phyloP scores from a whole-genome alignment of 2,113 vertebrate species.

The Microcebus tavaratra region DNA sequence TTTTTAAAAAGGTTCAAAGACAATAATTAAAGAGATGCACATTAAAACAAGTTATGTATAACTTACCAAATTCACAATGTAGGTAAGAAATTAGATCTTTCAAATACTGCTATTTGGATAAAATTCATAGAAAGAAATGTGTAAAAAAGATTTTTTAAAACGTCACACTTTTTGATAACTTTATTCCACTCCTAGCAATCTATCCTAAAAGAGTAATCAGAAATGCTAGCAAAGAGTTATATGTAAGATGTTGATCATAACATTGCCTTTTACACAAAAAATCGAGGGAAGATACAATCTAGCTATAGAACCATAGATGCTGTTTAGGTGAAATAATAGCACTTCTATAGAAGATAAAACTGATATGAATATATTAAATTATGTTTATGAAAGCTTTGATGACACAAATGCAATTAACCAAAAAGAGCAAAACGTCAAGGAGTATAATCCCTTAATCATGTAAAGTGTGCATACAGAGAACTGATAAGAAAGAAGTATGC shows the following conservation, averaged over 20 bases:
- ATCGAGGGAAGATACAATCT: not conserved
- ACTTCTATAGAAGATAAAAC: not conserved
- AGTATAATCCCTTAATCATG: not conserved
- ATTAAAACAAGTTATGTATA: not conserved
- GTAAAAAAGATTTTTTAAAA: not conserved
- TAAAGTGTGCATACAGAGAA: not conserved
- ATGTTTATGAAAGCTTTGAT: not conserved
- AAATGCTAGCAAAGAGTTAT: not conserved
- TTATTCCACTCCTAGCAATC: not conserved
- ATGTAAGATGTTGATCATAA: not conserved
- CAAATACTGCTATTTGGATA: not conserved
- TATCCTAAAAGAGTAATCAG: not conserved
- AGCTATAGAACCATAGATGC: not conserved
- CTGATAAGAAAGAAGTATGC: not conserved
- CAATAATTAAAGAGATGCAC: not conserved
- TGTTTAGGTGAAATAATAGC: not conserved
- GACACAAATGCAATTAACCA: not conserved
- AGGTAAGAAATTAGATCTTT: not conserved
- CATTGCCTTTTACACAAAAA: not conserved
- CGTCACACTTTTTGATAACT: not conserved
- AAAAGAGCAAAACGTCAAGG: constrained; percentile 36
- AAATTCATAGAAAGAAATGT: not conserved
- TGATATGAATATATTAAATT: not conserved
- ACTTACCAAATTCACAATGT: not conserved
- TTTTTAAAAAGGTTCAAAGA: not conserved